Base-by-base conservation (phyloP, 2,888 invertebrate species). In the Octonoba sinensis region DNA sequence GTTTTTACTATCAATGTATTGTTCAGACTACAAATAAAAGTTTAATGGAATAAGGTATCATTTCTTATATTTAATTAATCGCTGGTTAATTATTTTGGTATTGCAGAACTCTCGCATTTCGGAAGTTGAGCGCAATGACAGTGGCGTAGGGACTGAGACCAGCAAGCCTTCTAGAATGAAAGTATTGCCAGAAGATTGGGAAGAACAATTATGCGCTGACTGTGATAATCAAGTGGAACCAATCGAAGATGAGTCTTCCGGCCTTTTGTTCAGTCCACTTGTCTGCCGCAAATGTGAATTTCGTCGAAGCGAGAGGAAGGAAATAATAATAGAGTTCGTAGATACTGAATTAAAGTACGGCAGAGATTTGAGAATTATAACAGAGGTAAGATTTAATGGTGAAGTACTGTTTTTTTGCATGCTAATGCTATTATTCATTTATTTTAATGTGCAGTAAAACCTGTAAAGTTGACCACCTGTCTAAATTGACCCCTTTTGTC, bases 291-390 rank as follows among this genome's bases (percentile, higher is more conserved):
- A 96, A 88, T 97, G 97, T 88, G 91, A 93, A 79, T 95, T 96
- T 87, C 94, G 94, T 87, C 91, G 96, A 75, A 92, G 94, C 12
- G 97, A 97, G 88, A 91, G 97, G 74, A 96, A 96, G 87, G 96
- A 97, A 90, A 97, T 96, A 49, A 94, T 97, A 70, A 94, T 94
- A 3, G 97, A 97, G 90, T 96, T 97, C 83, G 95, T 96, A 4
- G 97, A 97, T 89, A 97, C 97, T 1, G 97, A 97, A 89, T 93
- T 96, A 87, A 97, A 96, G 87, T 97, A 97, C 88, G 96, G 96
- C 22, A 91, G 96, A 72, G 97, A 97, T 89, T 90, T 97, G 86
- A 93, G 94, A 88, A 96, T 97, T 77, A 94, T 97, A 86, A 91
- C 96, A 86, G 96, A 97, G 88, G 97, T 88, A 79, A 82, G 85